These are phyloP conservation scores for Yasuhikotakia modesta DNA, from an alignment of 2,797 vertebrate species.

Conservation along the genomic window DNA sequence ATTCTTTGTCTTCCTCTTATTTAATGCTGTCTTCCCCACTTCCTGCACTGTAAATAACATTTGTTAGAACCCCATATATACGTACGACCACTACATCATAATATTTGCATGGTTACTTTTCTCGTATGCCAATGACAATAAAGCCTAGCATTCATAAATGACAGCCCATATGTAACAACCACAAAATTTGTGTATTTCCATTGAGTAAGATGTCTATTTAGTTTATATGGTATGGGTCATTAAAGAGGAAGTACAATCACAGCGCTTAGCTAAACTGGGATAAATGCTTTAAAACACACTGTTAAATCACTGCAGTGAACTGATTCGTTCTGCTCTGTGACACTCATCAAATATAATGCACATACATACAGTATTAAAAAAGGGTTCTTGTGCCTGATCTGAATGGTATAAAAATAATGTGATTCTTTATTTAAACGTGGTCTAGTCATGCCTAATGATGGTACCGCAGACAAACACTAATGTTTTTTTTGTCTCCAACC, in stretches of 20 bases:
- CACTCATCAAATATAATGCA: background rate
- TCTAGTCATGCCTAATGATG: background rate
- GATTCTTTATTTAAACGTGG: background rate
- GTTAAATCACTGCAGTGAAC: slow-evolving; percentile 35
- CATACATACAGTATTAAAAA: background rate
- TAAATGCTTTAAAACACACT: slow-evolving; percentile 32
- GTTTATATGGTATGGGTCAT: slow-evolving; percentile 52
- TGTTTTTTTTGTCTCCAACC: background rate
- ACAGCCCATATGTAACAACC: slow-evolving; percentile 64
- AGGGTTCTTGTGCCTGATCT: slow-evolving; percentile 4
- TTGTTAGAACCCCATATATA: slow-evolving; percentile 71
- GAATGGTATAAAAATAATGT: background rate
- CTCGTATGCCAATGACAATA: slow-evolving; percentile 62
- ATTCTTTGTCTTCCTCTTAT: slow-evolving; percentile 76
- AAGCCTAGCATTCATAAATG: slow-evolving; percentile 61
- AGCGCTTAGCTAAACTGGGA: slow-evolving; percentile 11
- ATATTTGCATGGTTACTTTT: slow-evolving; percentile 70
- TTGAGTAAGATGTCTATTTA: slow-evolving; percentile 67
- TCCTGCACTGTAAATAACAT: slow-evolving; percentile 74
- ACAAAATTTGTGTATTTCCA: slow-evolving; percentile 66
- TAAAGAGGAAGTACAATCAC: slow-evolving; percentile 25
- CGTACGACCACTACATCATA: slow-evolving; percentile 72
- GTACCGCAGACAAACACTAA: background rate
- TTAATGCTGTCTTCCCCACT: slow-evolving; percentile 71
- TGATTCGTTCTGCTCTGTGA: slow-evolving; percentile 12